phyloP scores from a whole-genome alignment of 2,113 vertebrate species.

The Recurvirostra avosetta region DNA sequence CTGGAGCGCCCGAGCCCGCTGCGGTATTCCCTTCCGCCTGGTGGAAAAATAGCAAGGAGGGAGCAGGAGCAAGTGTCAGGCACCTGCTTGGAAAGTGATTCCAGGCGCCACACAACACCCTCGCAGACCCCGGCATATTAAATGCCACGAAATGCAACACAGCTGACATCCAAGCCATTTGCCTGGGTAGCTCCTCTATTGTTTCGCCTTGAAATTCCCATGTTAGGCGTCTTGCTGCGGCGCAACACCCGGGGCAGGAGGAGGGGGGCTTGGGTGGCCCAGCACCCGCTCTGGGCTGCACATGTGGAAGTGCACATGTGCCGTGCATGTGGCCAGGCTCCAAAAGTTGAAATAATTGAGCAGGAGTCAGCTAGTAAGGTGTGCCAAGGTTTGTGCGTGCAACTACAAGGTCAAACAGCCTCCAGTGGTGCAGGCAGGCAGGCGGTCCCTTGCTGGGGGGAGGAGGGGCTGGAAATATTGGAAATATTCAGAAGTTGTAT shows the following conservation, averaged over 20 bases:
- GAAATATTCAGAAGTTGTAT: neutral
- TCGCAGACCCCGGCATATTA: neutral
- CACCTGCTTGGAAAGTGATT: neutral
- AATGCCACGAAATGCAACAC: neutral
- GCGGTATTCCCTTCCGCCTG: neutral
- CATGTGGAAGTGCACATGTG: rapidly evolving
- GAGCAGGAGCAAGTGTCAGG: neutral
- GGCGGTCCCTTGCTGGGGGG: neutral
- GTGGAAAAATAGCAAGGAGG: neutral
- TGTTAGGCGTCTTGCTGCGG: neutral
- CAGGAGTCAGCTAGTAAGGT: neutral
- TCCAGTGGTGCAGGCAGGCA: neutral
- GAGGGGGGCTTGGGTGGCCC: neutral
- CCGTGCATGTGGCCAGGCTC: neutral
- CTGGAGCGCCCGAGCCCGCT: neutral
- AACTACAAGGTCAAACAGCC: neutral
- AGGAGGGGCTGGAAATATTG: neutral
- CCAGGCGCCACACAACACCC: neutral
- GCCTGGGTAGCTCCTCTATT: neutral
- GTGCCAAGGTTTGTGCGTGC: neutral
- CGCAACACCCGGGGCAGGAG: neutral
- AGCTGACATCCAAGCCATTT: neutral
- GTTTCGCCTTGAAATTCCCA: neutral
- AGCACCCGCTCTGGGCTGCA: rapidly evolving
- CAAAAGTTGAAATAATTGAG: neutral